phyloP scores from a whole-genome alignment of 2,113 vertebrate genomes.

The Coptodon bakossiorum region DNA sequence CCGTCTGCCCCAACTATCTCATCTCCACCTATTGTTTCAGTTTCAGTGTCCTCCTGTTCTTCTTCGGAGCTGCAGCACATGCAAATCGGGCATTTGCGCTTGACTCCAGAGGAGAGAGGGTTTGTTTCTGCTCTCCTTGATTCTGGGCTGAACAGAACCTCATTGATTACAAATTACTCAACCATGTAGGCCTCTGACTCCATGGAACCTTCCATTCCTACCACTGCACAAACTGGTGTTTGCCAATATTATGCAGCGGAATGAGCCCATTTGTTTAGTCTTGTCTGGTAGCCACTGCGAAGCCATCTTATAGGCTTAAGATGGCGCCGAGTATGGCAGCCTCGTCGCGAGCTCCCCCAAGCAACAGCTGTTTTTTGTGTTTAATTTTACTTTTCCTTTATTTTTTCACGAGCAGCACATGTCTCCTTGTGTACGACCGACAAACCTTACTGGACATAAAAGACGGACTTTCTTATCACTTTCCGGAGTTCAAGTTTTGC shows the following conservation, averaged over 20 bases:
- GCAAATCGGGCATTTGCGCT: not conserved
- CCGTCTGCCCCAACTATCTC: not conserved
- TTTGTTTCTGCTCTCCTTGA: not conserved
- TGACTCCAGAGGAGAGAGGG: not conserved
- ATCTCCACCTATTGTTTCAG: not conserved
- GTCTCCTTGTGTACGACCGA: too few species aligned
- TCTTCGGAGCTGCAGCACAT: not conserved
- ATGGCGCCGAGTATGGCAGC: too few species aligned
- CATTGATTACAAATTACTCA: not conserved
- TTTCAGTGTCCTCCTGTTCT: not conserved
- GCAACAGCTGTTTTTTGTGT: too few species aligned
- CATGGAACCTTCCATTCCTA: not conserved
- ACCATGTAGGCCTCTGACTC: not conserved
- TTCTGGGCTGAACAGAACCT: not conserved
- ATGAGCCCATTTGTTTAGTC: not conserved
- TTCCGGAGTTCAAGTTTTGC: too few species aligned
- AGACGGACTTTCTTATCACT: too few species aligned
- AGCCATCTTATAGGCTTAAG: too few species aligned
- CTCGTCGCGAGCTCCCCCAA: too few species aligned
- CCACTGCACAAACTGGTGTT: not conserved
- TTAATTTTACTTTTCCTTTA: too few species aligned
- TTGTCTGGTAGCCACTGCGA: not conserved
- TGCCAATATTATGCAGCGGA: not conserved
- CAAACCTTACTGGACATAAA: too few species aligned
- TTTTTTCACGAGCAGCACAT: too few species aligned